phyloP scores from a whole-genome alignment of 2,888 invertebrate genomes.

The Apamea anceps region DNA sequence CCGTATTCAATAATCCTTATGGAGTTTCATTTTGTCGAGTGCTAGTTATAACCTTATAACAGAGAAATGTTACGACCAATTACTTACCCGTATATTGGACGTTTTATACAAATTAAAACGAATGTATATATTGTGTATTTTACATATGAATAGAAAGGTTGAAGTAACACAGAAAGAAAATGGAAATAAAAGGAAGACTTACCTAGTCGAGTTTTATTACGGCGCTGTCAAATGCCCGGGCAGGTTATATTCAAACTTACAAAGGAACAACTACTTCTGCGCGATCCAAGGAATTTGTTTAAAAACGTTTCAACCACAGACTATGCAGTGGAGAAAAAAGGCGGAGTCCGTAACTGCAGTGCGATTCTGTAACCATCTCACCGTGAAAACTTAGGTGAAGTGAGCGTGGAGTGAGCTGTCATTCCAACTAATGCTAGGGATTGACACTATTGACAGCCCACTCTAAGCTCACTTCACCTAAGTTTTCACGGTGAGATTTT shows the following conservation, averaged over 20 bases:
- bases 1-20: constrained; percentile 59
- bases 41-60: constrained; percentile 39
- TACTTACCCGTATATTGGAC: constrained; percentile 54
- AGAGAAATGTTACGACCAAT: constrained; percentile 59
- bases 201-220: constrained; percentile 8
- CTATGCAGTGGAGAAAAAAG: background rate
- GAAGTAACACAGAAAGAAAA: constrained; percentile 16
- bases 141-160: constrained; percentile 25
- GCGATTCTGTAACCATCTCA: too few relatives aligned
- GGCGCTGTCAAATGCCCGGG: constrained; percentile 8
- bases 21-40: constrained; percentile 62
- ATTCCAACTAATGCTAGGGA: too few relatives aligned
- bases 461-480: too few relatives aligned
- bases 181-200: constrained; percentile 37
- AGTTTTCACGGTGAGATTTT: too few relatives aligned
- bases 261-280: constrained; percentile 12
- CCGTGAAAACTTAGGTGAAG: too few relatives aligned
- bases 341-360: too few relatives aligned
- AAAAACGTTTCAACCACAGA: constrained; percentile 4
- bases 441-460: too few relatives aligned
- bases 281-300: constrained; percentile 1
- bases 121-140: constrained; percentile 28
- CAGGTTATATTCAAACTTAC: constrained; percentile 3
- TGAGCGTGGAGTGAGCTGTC: too few relatives aligned
- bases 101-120: constrained; percentile 64